Base-by-base conservation (phyloP, 1,140 invertebrate genomes). In the Solenopsis invicta region DNA sequence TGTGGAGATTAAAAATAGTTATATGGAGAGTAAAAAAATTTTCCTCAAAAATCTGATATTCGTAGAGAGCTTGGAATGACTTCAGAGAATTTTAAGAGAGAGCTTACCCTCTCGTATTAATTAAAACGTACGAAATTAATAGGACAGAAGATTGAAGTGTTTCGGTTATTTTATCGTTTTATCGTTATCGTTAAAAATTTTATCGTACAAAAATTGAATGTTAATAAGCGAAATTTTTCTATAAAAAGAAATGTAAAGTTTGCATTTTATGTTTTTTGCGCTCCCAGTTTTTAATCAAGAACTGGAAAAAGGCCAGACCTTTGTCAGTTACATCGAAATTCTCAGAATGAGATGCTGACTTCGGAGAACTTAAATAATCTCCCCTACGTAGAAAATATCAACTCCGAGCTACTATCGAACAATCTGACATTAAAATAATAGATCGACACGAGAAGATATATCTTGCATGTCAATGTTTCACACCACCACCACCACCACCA, bases 391-490 rank as follows among this genome's bases (percentile, higher is more conserved):
- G 34, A 37, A 67, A 80, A 67, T 67, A 50, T 12, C 9, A 41
- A n/a, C 5, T 67, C 0, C 6, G 5, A 52, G 6, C 13, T 45
- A 5, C 34, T 52, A 48, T 24, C n/a, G 37, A 67, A 66, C 4
- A 16, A 67, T 21, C 34, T 67, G 29, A 52, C n/a, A 59, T 37
- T 67, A 67, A 34, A 80, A 41, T 67, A 41, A 67, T 52, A 62
- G 16, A 45, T 62, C 13, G 8, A 21, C 41, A 45, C n/a, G 48
- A 4, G 13, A 6, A 69, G 9, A 67, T 21, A 13, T 21, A 66
- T 37, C 16, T 34, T 21, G 18, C 41, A 56, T 45, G 24, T 72
- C 62, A 13, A 54, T 71, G n/a, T 54, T 41, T 54, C 41, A 29
- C 29, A 54, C 41, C 41, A 69, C 12, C 21, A 67, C 48, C 10